Evolutionary conservation across 2,888 invertebrate genomes (phyloP).

Genomic region (Drosophila nigricruria): DNA sequence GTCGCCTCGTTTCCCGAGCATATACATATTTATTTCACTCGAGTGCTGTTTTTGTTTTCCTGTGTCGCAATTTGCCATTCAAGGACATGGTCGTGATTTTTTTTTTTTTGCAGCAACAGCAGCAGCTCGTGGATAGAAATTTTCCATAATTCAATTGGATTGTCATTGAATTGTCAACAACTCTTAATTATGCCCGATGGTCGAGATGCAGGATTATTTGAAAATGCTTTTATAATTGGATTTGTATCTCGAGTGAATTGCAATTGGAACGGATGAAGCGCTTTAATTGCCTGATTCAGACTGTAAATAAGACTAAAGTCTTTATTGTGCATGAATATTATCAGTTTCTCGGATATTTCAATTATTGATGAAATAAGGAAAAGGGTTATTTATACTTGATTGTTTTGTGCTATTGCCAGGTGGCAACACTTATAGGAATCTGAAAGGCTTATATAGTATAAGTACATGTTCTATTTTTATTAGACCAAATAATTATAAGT

Average conservation of each 20-base stretch:
- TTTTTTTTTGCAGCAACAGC: neutral
- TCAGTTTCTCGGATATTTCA: neutral
- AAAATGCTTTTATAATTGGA: slow-evolving; percentile 21
- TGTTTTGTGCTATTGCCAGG: too few species aligned
- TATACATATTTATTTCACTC: slow-evolving; percentile 28
- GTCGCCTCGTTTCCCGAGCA: slow-evolving; percentile 20
- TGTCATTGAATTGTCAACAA: slow-evolving; percentile 21
- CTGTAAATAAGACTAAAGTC: neutral
- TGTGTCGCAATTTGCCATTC: slow-evolving; percentile 67
- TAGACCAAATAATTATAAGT: neutral
- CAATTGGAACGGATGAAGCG: neutral
- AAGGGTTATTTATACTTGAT: too few species aligned
- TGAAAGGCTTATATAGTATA: neutral
- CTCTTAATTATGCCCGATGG: slow-evolving; percentile 11
- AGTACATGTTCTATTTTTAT: neutral
- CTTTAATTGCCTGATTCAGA: neutral
- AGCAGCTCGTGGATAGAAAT: slow-evolving; percentile 23
- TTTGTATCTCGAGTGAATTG: slow-evolving; percentile 1
- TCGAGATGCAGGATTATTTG: neutral
- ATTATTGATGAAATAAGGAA: too few species aligned
- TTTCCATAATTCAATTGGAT: slow-evolving; percentile 59
- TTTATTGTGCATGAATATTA: slow-evolving; percentile 4
- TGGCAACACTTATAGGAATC: neutral
- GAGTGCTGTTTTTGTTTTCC: slow-evolving; percentile 17
- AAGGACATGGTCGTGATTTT: slow-evolving; percentile 69